Conservation (phyloP, 2,888 invertebrate genomes). For the Acleris sparsana region DNA sequence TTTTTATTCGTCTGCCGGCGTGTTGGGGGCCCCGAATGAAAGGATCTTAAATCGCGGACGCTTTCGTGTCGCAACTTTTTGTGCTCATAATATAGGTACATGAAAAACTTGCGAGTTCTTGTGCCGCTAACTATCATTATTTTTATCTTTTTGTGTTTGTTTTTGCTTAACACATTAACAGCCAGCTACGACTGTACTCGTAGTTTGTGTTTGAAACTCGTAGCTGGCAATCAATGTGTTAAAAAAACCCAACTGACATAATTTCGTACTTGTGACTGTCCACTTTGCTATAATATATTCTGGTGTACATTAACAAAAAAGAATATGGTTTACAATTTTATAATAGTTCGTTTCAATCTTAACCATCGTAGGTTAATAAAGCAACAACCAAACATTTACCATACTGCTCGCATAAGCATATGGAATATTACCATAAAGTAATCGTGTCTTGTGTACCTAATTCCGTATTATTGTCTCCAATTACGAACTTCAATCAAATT, state of each 20-base stretch:
- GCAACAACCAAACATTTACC: too few relatives aligned
- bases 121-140: neutral
- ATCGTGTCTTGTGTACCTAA: neutral
- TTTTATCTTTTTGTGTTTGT: neutral
- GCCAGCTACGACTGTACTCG: too few relatives aligned
- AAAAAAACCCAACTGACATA: too few relatives aligned
- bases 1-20: conserved; percentile 30
- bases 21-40: conserved; percentile 12
- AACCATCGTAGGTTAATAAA: too few relatives aligned
- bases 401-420: neutral
- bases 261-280: too few relatives aligned
- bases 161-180: neutral
- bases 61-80: conserved; percentile 22
- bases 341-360: too few relatives aligned
- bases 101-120: conserved; percentile 4
- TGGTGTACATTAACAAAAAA: too few relatives aligned
- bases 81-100: conserved; percentile 14
- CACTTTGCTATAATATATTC: too few relatives aligned
- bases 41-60: conserved; percentile 13
- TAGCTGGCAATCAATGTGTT: too few relatives aligned
- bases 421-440: neutral
- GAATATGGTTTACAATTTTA: too few relatives aligned
- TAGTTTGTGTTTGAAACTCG: too few relatives aligned
- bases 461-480: conserved; percentile 22
- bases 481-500: conserved; percentile 26